phyloP scores from a whole-genome alignment of 2,113 vertebrate genomes.

The Spermophilus dauricus region DNA sequence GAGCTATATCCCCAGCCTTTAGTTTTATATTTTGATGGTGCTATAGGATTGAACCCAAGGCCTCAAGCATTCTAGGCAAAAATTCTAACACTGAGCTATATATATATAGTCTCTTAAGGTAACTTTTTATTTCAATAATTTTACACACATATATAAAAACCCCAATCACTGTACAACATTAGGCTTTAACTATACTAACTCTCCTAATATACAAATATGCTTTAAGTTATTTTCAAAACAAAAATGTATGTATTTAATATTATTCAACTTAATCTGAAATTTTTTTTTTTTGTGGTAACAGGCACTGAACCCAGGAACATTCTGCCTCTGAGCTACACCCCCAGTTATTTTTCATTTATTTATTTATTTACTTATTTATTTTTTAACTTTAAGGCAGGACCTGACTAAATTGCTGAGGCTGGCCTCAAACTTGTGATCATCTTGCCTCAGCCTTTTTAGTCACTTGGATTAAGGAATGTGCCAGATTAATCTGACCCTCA shows the following conservation, averaged over 20 bases:
- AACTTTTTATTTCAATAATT: slow-evolving; percentile 15
- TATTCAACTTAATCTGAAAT: slow-evolving; percentile 58
- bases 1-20: no score
- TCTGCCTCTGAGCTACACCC: no score
- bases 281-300: no score
- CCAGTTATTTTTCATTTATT: no score
- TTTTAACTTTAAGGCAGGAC: no score
- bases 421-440: no score
- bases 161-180: background rate
- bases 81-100: background rate
- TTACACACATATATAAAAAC: background rate
- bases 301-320: no score
- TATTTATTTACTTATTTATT: no score
- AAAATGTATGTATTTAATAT: slow-evolving; percentile 33
- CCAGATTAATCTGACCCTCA: background rate
- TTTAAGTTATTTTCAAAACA: slow-evolving; percentile 2
- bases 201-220: background rate
- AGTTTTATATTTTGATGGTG: background rate
- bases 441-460: no score
- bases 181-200: background rate
- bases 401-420: no score
- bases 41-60: background rate
- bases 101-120: background rate
- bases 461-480: no score
- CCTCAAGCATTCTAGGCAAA: background rate